These are phyloP conservation scores for Tinea trinotella DNA, from an alignment of 2,888 invertebrate species.

Conservation along the genomic window DNA sequence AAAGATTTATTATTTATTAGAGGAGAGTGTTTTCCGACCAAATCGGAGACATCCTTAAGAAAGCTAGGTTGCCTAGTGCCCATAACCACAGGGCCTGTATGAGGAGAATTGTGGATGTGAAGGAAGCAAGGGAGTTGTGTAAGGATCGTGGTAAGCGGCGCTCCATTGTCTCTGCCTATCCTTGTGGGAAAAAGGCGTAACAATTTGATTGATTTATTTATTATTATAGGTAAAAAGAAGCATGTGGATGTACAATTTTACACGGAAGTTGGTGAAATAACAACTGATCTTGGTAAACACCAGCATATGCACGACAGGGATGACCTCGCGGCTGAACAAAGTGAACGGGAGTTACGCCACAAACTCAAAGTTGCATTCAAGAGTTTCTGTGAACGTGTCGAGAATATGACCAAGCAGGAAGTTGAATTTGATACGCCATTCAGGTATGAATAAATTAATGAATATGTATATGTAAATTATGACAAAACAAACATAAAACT, in stretches of 20 bases:
- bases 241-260: constrained; percentile 99
- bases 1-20: background rate
- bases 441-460: constrained; percentile 46
- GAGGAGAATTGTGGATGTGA: too few species aligned
- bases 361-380: constrained; percentile 98
- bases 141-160: too few species aligned
- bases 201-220: too few species aligned
- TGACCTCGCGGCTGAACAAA: constrained; percentile 98
- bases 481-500: too few species aligned
- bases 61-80: too few species aligned
- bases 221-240: constrained; percentile 86
- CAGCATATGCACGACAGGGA: constrained; percentile 99
- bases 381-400: constrained; percentile 97
- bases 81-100: too few species aligned
- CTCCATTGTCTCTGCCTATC: too few species aligned
- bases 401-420: constrained; percentile 95
- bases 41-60: too few species aligned
- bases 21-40: too few species aligned
- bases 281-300: constrained; percentile 98
- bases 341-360: constrained; percentile 95
- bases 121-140: too few species aligned
- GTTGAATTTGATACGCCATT: constrained; percentile 99
- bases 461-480: background rate
- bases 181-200: too few species aligned
- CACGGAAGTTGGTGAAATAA: constrained; percentile 99